Evolutionary conservation across 1,140 invertebrate species (phyloP), one percentile per base, ranked within the genome.

Genomic region (Aricia agestis): DNA sequence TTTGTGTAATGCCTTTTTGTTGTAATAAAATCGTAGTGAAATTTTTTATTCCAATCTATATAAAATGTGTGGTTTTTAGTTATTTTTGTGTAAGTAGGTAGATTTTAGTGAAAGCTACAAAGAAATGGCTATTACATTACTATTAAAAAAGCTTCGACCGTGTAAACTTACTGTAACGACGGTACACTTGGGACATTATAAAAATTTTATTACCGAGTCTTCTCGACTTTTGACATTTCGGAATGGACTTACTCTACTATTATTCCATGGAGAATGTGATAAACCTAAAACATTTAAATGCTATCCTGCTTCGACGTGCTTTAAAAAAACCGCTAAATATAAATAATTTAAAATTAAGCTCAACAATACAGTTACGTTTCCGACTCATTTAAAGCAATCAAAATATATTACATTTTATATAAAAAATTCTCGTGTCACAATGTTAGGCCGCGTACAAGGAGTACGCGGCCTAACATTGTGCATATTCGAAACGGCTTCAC

Each of bases 161-260:
- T 63, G 10, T 18, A 25, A 25, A 25, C 19, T 63, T 25, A 63
- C 6, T 63, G 18, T 18, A 63, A 63, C 59, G 17, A 17, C 58
- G n/a, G 4, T 25, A 2, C 59, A 63, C 59, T 63, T 63, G 59
- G 17, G 59, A 63, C 59, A 63, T 63, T 19, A 31, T 63, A 63
- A 63, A 63, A 63, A 18, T 18, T 63, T 63, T 63, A 63, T 63
- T 19, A 63, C 59, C 59, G 10, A 63, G 18, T 31, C 59, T 63
- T 63, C 18, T 63, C 19, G 59, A 11, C 59, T 18, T 63, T 63
- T 63, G 59, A 19, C 59, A 63, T 63, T 63, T 63, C 18, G 10
- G 6, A 63, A 2, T 19, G 7, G 59, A 63, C 25, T 63, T 63
- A 63, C 18, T 18, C 59, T 25, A 59, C 18, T 7, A 52, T 52